Base-by-base conservation (phyloP, 2,113 vertebrate genomes). In the Stigmatopora nigra region DNA sequence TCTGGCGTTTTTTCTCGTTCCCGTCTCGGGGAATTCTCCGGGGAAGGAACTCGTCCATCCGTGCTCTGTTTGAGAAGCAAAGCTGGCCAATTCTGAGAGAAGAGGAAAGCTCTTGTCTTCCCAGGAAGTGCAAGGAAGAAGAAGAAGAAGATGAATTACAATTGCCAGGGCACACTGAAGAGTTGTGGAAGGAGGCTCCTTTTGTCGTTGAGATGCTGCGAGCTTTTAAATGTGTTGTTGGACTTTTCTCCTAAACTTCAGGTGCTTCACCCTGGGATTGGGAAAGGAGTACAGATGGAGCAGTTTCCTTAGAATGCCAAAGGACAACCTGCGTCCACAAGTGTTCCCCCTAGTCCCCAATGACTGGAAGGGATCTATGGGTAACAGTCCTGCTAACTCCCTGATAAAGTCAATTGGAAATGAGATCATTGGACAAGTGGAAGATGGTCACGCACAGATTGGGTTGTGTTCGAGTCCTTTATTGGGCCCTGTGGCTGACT, bases 1-100 rank as follows among this genome's bases (percentile, higher is more conserved):
- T 92, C 86, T 97, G 96, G 82, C 92, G 94, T 87, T 98, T 98
- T 85, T 92, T 92, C 88, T 97, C 97, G 79, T 95, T 22, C 94
- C 73, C 94, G 91, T 61, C 94, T 93, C 0, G 95, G 93, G 74
- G 94, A 88, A 68, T 62, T 89, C 86, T 68, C 88, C 80, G 61
- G 89, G 89, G 67, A 91, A 89, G 0, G 89, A 90, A 47, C 90
- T n/a, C n/a, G n/a, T n/a, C 85, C 59, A 92, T 31, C 85, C 59
- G 91, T 85, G 17, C 88, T 91, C 52, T 91, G 65, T 85, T 92
- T 84, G 64, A 89, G 86, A n/a, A 88, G 25, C 87, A 87, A 52
- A 73, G 89, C 67, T 86, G 91, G 68, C 77, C 81, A 4, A 83
- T 87, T 25, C 81, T 77, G 60, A 89, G 84, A 10, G 86, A 81